Conservation (phyloP, 2,113 vertebrate species). For the Nothobranchius furzeri region DNA sequence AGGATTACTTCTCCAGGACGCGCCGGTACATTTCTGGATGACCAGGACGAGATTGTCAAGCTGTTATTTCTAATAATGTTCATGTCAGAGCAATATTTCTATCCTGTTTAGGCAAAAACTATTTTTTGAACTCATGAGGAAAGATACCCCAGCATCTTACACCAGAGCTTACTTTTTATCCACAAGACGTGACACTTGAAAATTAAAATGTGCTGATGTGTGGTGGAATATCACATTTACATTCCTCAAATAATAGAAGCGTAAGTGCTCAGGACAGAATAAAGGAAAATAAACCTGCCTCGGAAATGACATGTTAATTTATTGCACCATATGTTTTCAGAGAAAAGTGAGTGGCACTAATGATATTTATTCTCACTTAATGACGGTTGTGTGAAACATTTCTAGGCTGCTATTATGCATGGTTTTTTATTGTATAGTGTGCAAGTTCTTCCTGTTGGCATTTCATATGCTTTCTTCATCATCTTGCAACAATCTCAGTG, state of each 20-base stretch:
- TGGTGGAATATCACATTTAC: background rate
- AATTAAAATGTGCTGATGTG: background rate
- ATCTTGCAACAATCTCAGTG: no score
- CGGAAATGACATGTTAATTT: background rate
- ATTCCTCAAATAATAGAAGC: background rate
- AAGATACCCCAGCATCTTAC: background rate
- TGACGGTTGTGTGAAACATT: background rate
- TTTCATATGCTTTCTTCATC: no score
- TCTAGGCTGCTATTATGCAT: background rate
- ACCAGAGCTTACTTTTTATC: background rate
- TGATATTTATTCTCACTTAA: background rate
- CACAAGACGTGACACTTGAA: background rate
- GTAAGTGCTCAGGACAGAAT: background rate
- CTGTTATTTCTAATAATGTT: background rate
- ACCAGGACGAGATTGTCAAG: background rate
- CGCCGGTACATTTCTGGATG: background rate
- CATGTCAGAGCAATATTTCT: background rate
- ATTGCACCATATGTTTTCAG: background rate
- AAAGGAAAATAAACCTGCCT: background rate
- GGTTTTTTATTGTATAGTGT: no score
- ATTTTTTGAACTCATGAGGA: background rate
- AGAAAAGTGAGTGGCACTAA: background rate
- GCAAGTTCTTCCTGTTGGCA: no score
- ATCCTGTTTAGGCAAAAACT: background rate
- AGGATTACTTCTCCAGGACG: background rate